Conservation (phyloP, 2,113 vertebrate genomes). For the Abramis brama region DNA sequence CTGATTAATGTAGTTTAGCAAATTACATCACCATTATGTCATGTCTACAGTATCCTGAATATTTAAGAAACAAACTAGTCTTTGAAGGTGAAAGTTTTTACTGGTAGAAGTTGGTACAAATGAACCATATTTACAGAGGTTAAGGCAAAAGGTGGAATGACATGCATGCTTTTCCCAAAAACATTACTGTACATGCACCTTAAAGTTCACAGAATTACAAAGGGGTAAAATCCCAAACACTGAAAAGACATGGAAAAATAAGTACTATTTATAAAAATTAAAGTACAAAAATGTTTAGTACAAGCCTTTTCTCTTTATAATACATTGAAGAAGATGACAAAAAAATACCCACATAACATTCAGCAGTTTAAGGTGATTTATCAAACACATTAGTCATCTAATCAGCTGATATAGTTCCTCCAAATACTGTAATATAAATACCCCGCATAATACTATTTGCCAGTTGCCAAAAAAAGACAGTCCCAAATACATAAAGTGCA, state of each 20-base stretch:
- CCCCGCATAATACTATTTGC: conserved; percentile 47
- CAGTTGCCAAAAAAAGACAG: conserved; percentile 65
- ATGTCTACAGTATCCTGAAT: not conserved
- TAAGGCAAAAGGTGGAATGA: conserved; percentile 61
- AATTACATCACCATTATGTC: not conserved
- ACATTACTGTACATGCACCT: conserved; percentile 64
- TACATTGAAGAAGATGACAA: conserved; percentile 54
- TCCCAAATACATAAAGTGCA: conserved; percentile 57
- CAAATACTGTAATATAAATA: conserved; percentile 27
- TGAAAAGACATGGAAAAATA: conserved; percentile 74
- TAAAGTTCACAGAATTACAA: conserved; percentile 74
- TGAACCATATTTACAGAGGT: conserved; percentile 79
- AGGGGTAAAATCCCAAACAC: conserved; percentile 74
- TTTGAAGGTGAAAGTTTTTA: conserved; percentile 76
- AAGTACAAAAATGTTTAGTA: conserved; percentile 76
- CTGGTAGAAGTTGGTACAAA: conserved; percentile 71
- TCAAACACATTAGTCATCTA: not conserved
- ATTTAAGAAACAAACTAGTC: conserved; percentile 46
- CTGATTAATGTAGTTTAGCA: not conserved
- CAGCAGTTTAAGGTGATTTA: conserved; percentile 65
- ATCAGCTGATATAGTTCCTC: not conserved
- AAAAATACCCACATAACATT: conserved; percentile 66
- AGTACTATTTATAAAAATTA: conserved; percentile 71
- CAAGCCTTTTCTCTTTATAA: conserved; percentile 63
- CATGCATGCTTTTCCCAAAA: conserved; percentile 73